A percentile compares a stretch with the other conserved stretches of the same genome.
phyloP scores from a whole-genome alignment of 2,888 invertebrate species.

The Lapara coniferarum region DNA sequence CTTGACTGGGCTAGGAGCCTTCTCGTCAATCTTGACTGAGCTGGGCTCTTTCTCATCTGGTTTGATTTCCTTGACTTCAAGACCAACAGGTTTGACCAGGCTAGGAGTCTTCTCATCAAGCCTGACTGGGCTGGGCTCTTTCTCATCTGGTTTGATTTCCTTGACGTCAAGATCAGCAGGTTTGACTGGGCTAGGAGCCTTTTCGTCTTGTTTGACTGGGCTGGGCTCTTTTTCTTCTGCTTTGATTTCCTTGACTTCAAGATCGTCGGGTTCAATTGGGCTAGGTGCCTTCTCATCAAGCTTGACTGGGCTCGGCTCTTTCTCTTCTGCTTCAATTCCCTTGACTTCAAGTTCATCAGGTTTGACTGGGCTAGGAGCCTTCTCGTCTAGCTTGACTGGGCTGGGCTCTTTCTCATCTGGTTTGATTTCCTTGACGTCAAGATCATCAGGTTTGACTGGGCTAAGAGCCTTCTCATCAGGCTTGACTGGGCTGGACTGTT shows the following conservation, averaged over 20 bases:
- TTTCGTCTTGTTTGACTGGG: conserved; percentile 28
- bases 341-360: conserved; percentile 28
- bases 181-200: conserved; percentile 26
- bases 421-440: conserved; percentile 23
- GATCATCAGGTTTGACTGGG: conserved; percentile 7
- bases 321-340: conserved; percentile 28
- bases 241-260: conserved; percentile 19
- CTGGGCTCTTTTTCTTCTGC: conserved; percentile 24
- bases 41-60: not conserved
- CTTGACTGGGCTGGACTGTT: not conserved
- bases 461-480: conserved; percentile 22
- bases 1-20: conserved; percentile 19
- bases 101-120: not conserved
- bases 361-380: conserved; percentile 13
- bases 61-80: not conserved
- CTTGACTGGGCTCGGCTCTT: not conserved
- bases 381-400: conserved; percentile 1
- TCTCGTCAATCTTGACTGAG: conserved; percentile 12
- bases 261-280: not conserved
- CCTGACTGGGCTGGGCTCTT: not conserved
- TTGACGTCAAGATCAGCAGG: not conserved
- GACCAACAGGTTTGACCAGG: not conserved
- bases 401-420: conserved; percentile 23
- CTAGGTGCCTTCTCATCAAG: conserved; percentile 30
- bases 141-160: not conserved